Base-by-base conservation (phyloP, 1,140 invertebrate species). In the Idris sp. region DNA sequence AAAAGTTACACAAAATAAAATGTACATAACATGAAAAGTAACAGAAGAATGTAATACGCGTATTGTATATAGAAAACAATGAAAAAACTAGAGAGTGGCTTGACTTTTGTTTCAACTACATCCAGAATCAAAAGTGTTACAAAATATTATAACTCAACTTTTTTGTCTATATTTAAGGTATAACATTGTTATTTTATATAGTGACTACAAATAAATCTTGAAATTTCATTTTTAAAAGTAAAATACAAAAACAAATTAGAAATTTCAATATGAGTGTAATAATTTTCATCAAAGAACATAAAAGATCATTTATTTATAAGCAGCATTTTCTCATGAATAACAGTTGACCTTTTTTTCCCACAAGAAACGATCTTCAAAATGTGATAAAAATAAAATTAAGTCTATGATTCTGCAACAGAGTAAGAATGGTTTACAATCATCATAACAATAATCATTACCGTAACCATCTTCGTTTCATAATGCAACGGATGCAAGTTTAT, bases 401-500 rank as follows among this genome's bases (percentile, higher is more conserved):
- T 26, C 3, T 18, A 19, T 33, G 25, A 53, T 53, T 44, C 7
- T 22, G 14, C 26, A 71, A 62, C 40, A 35, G 53, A 40, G 46
- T 54, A 62, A 62, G 67, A 48, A 9, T 56, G 56, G 67, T 54
- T 71, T 71, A 71, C 56, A 71, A 61, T 71, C 33, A 71, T 48
- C 48, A 40, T 71, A 54, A 48, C 48, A 22, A 49, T 71, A 62
- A 56, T 62, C 67, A 56, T 71, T 64, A 58, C 28, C 49, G 13
- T 72, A 58, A 72, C 68, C 48, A 40, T 62, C 58, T 64, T 41
- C 58, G 41, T 54, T 62, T 72, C 68, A 72, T 61, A 72, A 58
- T 72, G 68, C 68, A 72, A 43, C 58, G 58, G 49, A 56, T 56
- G 58, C 49, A 49, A 72, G 68, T 72, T 49, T 64, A 72, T 72